Conservation (phyloP, 2,888 invertebrate species). For the Vanessa cardui region DNA sequence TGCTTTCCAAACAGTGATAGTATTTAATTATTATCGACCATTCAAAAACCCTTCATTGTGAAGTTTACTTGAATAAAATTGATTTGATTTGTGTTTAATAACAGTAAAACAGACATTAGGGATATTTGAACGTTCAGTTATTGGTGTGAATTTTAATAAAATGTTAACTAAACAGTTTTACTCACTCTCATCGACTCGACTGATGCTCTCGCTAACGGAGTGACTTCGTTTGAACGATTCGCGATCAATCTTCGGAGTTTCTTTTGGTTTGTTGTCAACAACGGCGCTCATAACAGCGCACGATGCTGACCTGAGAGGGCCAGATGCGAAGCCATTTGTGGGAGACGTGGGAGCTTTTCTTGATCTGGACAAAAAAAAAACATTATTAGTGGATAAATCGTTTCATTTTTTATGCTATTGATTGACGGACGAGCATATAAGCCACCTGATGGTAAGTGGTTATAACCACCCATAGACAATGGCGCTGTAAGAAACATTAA, state of each 20-base stretch:
- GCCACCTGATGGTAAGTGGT: too few species aligned
- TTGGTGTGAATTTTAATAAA: background rate
- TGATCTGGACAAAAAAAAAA: slow-evolving; percentile 58
- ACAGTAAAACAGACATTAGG: too few species aligned
- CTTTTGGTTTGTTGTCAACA: slow-evolving; percentile 57
- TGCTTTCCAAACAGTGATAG: too few species aligned
- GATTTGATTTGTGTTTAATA: too few species aligned
- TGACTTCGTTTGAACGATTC: slow-evolving; percentile 77
- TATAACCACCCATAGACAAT: too few species aligned
- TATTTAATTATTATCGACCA: too few species aligned
- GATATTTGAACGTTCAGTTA: too few species aligned
- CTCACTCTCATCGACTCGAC: slow-evolving; percentile 73
- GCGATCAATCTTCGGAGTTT: slow-evolving; percentile 54
- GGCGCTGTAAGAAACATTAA: too few species aligned
- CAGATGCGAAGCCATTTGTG: slow-evolving; percentile 68
- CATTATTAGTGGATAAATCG: too few species aligned
- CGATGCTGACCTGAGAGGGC: slow-evolving; percentile 74
- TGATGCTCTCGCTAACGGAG: slow-evolving; percentile 77
- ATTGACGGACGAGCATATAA: too few species aligned
- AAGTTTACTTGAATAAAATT: too few species aligned
- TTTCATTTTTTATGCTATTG: background rate
- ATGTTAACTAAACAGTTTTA: slow-evolving; percentile 32
- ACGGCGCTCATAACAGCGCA: slow-evolving; percentile 71
- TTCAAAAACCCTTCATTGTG: too few species aligned
- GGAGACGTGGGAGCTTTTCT: slow-evolving; percentile 70